Conservation (phyloP, 2,888 invertebrate species). For the Drosophila flavopinicola region DNA sequence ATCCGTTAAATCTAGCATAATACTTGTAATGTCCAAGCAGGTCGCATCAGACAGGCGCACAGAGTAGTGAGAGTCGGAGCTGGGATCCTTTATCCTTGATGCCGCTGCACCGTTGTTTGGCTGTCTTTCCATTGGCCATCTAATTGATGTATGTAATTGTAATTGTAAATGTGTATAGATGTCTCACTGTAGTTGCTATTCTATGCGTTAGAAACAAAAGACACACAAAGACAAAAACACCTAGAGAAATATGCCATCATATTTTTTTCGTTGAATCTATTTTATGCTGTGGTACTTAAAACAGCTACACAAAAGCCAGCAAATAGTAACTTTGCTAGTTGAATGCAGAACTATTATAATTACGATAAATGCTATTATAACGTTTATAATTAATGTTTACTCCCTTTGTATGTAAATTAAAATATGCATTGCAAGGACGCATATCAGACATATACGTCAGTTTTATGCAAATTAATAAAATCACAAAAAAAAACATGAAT, state of each 20-base stretch:
- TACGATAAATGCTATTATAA: constrained; percentile 65
- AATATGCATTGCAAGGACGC: constrained; percentile 58
- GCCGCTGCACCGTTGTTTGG: constrained; percentile 50
- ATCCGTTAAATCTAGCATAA: constrained; percentile 53
- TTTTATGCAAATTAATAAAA: constrained; percentile 74
- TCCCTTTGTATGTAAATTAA: constrained; percentile 76
- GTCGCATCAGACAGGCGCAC: constrained; percentile 40
- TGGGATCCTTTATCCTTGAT: constrained; percentile 7
- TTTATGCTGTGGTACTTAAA: constrained; percentile 74
- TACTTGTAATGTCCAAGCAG: constrained; percentile 34
- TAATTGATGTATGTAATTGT: constrained; percentile 57
- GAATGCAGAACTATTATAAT: constrained; percentile 65
- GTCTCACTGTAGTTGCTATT: constrained; percentile 49
- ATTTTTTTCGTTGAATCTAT: constrained; percentile 58
- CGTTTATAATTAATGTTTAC: constrained; percentile 69
- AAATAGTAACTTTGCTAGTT: constrained; percentile 64
- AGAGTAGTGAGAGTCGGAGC: constrained; percentile 22
- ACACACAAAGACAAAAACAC: constrained; percentile 24
- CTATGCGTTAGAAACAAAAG: constrained; percentile 40
- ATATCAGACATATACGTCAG: constrained; percentile 55
- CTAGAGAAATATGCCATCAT: constrained; percentile 51
- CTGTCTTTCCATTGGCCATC: constrained; percentile 26
- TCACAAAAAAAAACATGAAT: constrained; percentile 14
- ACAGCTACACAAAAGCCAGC: constrained; percentile 57
- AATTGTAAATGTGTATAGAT: constrained; percentile 69